Conservation (phyloP, 2,113 vertebrate species). For the Solenodon paradoxus region DNA sequence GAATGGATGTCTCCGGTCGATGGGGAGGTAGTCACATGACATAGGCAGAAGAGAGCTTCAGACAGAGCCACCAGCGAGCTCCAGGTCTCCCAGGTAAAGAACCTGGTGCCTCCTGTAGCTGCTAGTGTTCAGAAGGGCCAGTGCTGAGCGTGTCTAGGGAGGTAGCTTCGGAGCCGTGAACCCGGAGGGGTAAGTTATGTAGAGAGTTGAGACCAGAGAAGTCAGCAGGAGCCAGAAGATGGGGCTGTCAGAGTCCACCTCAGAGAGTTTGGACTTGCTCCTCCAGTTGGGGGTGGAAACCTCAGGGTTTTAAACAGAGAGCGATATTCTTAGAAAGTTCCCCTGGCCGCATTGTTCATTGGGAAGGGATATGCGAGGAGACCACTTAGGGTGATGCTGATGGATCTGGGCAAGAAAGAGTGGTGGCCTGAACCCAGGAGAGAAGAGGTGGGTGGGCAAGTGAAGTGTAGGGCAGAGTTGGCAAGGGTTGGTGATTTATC, state of each 20-base stretch:
- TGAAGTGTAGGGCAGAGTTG: neutral
- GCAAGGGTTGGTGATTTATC: neutral
- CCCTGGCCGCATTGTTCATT: neutral
- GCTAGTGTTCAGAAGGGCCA: neutral
- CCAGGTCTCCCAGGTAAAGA: neutral
- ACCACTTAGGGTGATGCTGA: neutral
- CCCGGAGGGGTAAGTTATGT: neutral
- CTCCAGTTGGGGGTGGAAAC: neutral
- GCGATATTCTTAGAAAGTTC: neutral
- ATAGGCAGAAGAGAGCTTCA: neutral
- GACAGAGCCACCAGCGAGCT: neutral
- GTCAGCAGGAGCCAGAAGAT: neutral
- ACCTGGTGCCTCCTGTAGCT: neutral
- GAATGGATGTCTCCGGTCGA: neutral
- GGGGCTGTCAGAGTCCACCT: neutral
- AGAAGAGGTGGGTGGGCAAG: neutral
- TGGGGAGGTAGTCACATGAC: neutral
- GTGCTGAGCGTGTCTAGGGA: fast-evolving
- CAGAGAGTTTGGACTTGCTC: neutral
- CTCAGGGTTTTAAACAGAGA: neutral
- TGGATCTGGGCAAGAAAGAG: neutral
- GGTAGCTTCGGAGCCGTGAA: neutral
- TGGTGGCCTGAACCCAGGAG: neutral
- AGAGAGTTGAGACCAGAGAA: neutral
- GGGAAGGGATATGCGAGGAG: neutral